These are phyloP conservation scores for Tinamus guttatus DNA, from an alignment of 2,113 vertebrate species.

Conservation along the genomic window DNA sequence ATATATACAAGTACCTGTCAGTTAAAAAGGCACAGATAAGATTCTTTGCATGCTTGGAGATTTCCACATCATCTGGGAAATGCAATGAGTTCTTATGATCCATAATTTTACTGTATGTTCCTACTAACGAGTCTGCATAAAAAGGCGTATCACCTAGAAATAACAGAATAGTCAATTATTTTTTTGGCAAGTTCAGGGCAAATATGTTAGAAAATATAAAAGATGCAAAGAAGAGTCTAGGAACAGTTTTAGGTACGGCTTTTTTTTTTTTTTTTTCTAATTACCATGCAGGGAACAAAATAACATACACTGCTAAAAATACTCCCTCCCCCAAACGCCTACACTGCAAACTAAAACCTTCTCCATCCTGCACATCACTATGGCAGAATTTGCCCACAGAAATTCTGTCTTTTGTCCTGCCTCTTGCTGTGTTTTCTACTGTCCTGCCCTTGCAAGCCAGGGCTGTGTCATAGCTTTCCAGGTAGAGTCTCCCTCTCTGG, in stretches of 20 bases:
- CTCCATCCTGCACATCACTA: not conserved
- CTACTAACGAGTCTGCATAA: constrained; percentile 97
- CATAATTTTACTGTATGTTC: constrained; percentile 99
- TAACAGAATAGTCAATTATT: not conserved
- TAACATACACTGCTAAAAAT: not conserved
- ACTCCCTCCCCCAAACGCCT: not conserved
- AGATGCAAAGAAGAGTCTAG: not conserved
- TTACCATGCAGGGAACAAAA: not conserved
- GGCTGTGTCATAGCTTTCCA: no score
- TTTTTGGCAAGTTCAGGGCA: not conserved
- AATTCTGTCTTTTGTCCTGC: not conserved
- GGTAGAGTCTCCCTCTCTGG: no score
- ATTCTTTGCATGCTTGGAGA: constrained; percentile 95
- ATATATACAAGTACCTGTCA: constrained; percentile 87
- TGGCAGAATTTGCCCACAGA: not conserved
- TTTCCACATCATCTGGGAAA: constrained; percentile 97
- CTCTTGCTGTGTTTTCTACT: not conserved
- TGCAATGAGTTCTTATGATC: constrained; percentile 98
- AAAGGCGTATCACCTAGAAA: constrained; percentile 95
- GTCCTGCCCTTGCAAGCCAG: no score
- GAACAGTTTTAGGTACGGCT: not conserved
- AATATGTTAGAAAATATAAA: not conserved
- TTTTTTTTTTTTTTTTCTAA: not conserved
- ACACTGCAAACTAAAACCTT: not conserved
- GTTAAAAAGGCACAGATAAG: constrained; percentile 98